Evolutionary conservation across 1,140 invertebrate genomes (phyloP), one percentile per base, ranked within the genome.

Genomic region (Holcopasites calliopsidis): DNA sequence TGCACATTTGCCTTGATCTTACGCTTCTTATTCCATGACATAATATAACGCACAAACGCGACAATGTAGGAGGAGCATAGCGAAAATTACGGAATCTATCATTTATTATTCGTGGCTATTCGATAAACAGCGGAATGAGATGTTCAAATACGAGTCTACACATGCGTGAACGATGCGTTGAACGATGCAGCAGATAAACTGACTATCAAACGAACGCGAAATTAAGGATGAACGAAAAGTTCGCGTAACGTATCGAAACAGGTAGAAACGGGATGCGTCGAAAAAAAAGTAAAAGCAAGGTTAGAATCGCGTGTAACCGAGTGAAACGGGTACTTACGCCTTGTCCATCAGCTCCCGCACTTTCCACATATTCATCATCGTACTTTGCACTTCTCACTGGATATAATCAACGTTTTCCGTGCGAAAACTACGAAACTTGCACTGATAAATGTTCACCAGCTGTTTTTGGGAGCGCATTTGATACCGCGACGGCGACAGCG

Each of bases 341-440:
- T 98, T 98, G 90, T 98, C 97, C 85, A 97, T 96, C 78, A 98
- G 88, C 92, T 98, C 97, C 85, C 97, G 94, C 86, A 98, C 95
- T 94, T 98, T 98, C 97, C 97, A 98, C 96, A 97, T 96, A 89
- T 95, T 96, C 91, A 96, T 95, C 86, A 91, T 92, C 57, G 65
- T 80, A 38, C 10, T 47, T 70, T 77, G 18, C 35, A 73, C 42
- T 54, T 61, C 55, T 58, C 64, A 33, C 49, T 54, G 64, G 42
- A 72, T 57, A 57, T 47, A 61, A 68, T 49, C 35, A 26, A 16
- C 35, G 35, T 58, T 40, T 69, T 10, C 23, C 26, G 33, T 44
- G 50, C 33, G 28, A 72, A 83, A 81, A 79, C 55, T 78, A 79
- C 58, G 54, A 40, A 31, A 57, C 75, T 44, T 50, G 70, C 60